These are phyloP conservation scores for Erebia palarica DNA, from an alignment of 2,888 invertebrate genomes.

Conservation along the genomic window DNA sequence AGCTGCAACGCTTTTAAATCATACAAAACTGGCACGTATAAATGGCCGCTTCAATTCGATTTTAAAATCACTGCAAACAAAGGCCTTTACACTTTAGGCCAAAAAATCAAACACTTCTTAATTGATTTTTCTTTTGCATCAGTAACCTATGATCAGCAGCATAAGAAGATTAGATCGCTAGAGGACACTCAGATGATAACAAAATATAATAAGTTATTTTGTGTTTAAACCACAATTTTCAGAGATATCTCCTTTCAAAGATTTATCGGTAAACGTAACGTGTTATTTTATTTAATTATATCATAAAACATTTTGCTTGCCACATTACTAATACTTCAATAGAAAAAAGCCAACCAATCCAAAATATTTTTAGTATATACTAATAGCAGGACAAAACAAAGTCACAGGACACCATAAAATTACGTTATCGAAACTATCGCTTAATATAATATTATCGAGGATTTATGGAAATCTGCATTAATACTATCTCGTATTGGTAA, in stretches of 20 bases:
- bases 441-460: conserved; percentile 9
- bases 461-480: conserved; percentile 18
- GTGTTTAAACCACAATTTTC: too few relatives aligned
- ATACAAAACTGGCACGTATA: conserved; percentile 32
- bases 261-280: too few relatives aligned
- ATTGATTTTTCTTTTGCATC: not conserved
- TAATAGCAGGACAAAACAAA: not conserved
- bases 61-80: conserved; percentile 41
- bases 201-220: too few relatives aligned
- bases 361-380: too few relatives aligned
- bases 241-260: too few relatives aligned
- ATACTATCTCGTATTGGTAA: conserved; percentile 25
- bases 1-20: conserved; percentile 26
- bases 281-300: too few relatives aligned
- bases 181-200: too few relatives aligned
- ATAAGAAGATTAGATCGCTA: too few relatives aligned
- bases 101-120: not conserved
- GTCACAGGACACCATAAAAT: not conserved
- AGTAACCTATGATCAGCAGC: too few relatives aligned
- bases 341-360: too few relatives aligned
- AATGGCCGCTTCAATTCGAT: conserved; percentile 38
- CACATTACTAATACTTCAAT: too few relatives aligned
- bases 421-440: not conserved
- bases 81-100: conserved; percentile 32
- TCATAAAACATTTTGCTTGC: too few relatives aligned